These are phyloP conservation scores for Phalacrocorax brasilianus DNA, from an alignment of 2,113 vertebrate genomes.

Conservation along the genomic window DNA sequence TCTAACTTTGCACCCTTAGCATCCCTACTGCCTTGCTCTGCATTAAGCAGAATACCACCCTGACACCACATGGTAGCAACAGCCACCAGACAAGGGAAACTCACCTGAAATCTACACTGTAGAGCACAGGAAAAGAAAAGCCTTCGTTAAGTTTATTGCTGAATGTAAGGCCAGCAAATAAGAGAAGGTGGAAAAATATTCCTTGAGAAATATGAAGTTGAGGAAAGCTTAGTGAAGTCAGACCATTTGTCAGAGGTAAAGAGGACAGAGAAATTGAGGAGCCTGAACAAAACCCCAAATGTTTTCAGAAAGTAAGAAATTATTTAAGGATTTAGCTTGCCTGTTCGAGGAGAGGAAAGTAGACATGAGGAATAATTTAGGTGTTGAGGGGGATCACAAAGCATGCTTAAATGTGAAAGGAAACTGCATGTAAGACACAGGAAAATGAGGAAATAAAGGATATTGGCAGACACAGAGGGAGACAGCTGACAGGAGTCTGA, in stretches of 20 bases:
- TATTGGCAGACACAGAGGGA: background rate
- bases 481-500: background rate
- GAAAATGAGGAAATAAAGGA: background rate
- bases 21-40: background rate
- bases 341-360: background rate
- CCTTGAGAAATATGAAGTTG: background rate
- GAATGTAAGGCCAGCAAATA: background rate
- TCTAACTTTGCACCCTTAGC: background rate
- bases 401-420: background rate
- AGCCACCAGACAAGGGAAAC: background rate
- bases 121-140: background rate
- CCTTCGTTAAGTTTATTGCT: background rate
- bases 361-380: background rate
- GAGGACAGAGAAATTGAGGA: background rate
- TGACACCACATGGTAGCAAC: background rate
- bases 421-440: background rate
- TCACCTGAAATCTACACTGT: background rate
- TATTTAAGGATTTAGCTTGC: background rate
- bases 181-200: background rate
- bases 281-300: accelerated
- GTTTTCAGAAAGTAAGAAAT: background rate
- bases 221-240: background rate
- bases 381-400: background rate
- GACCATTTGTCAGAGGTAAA: background rate
- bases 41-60: background rate